Evolutionary conservation across 2,888 invertebrate species (phyloP).

Genomic region (Ornithoptera alexandrae): DNA sequence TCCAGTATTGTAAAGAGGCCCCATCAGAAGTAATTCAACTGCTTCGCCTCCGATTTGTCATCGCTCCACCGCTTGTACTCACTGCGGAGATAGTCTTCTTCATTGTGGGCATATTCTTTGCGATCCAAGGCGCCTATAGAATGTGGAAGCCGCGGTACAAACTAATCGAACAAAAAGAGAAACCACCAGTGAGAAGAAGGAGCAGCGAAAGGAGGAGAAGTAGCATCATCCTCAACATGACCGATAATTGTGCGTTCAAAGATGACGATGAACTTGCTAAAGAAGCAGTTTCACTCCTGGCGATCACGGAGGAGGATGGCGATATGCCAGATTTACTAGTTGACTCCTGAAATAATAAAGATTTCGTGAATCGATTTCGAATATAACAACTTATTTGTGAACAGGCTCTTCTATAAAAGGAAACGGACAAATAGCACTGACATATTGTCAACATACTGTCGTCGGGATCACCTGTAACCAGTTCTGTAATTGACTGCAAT

Average conservation of each 20-base stretch:
- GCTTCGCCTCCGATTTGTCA: constrained; percentile 70
- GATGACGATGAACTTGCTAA: constrained; percentile 56
- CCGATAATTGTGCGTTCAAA: constrained; percentile 51
- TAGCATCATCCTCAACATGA: constrained; percentile 50
- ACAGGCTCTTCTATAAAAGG: too few species aligned
- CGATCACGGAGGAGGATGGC: constrained; percentile 58
- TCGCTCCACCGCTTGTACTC: constrained; percentile 74
- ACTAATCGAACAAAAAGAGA: constrained; percentile 40
- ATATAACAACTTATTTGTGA: too few species aligned
- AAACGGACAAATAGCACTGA: too few species aligned
- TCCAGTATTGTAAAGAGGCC: constrained; percentile 62
- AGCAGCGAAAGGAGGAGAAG: constrained; percentile 44
- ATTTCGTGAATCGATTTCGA: too few species aligned
- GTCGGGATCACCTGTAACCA: too few species aligned
- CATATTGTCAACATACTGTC: too few species aligned
- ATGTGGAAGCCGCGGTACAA: constrained; percentile 59
- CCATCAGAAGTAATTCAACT: constrained; percentile 65
- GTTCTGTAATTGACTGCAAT: too few species aligned
- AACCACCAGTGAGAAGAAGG: constrained; percentile 39
- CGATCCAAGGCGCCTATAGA: constrained; percentile 59
- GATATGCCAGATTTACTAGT: constrained; percentile 50
- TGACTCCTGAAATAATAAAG: constrained; percentile 29
- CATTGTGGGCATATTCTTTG: constrained; percentile 65
- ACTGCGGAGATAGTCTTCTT: constrained; percentile 67
- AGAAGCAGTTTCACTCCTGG: constrained; percentile 60